Percentiles rank a stretch among this genome's conserved stretches.
These are phyloP conservation scores for Heliocidaris tuberculata DNA, from an alignment of 35 echinoderm and acorn worm genomes.

Conservation along the genomic window DNA sequence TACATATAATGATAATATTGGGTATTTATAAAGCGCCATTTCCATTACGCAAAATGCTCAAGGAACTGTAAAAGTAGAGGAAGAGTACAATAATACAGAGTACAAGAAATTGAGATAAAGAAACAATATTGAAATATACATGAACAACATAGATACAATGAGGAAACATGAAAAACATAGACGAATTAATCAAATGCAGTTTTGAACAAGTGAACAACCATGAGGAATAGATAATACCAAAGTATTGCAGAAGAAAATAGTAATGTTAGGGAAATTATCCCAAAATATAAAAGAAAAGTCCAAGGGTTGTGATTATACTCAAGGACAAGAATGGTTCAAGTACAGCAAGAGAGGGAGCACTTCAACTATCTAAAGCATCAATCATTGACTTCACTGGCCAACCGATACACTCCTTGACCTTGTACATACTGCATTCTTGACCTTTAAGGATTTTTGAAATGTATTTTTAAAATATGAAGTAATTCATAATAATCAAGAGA, in stretches of 20 bases:
- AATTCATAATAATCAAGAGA: background rate
- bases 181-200: no score
- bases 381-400: background rate
- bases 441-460: background rate
- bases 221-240: background rate
- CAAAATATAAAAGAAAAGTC: background rate
- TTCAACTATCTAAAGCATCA: background rate
- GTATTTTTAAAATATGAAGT: background rate
- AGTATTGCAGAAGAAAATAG: background rate
- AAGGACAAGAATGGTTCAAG: background rate
- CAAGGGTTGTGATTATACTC: background rate
- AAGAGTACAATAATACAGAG: no score
- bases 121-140: no score
- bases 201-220: no score
- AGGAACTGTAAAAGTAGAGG: no score
- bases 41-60: no score
- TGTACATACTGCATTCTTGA: background rate
- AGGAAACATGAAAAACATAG: no score
- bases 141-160: no score
- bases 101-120: no score
- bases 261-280: background rate
- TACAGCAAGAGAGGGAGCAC: background rate
- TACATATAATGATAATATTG: no score
- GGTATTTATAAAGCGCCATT: no score
- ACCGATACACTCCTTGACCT: background rate